These are phyloP conservation scores for Odocoileus hemionus DNA, from an alignment of 2,113 vertebrate species.

Conservation along the genomic window DNA sequence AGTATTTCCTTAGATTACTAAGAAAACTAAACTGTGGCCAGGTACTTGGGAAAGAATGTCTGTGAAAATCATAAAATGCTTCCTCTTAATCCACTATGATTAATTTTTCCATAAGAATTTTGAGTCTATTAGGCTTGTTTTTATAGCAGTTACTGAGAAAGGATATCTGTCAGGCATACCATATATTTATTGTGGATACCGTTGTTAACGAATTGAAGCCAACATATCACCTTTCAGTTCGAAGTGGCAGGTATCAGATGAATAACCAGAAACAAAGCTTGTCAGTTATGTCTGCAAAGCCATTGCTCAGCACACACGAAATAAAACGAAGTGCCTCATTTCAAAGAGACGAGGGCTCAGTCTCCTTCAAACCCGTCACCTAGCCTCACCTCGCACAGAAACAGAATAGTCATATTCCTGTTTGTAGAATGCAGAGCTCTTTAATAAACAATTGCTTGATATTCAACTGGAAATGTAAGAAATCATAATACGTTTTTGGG, in stretches of 20 bases:
- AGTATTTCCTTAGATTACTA: constrained; percentile 26
- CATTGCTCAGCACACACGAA: constrained; percentile 67
- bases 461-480: constrained; percentile 24
- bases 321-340: constrained; percentile 70
- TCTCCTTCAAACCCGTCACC: not conserved
- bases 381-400: constrained; percentile 25
- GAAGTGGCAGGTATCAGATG: constrained; percentile 79
- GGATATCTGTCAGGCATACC: constrained; percentile 75
- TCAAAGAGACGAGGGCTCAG: constrained; percentile 67
- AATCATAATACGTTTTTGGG: not conserved
- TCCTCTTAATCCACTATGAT: constrained; percentile 51
- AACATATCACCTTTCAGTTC: constrained; percentile 79
- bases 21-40: constrained; percentile 46
- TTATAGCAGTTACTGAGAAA: constrained; percentile 67
- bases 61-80: constrained; percentile 42
- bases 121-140: constrained; percentile 56
- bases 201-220: constrained; percentile 75
- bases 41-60: constrained; percentile 51
- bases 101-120: constrained; percentile 60
- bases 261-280: constrained; percentile 80
- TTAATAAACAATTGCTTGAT: constrained; percentile 33
- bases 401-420: constrained; percentile 35
- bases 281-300: constrained; percentile 76
- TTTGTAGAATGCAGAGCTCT: constrained; percentile 11
- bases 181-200: constrained; percentile 58